Conservation (phyloP, 1,140 invertebrate genomes). For the Bombus picipes region DNA sequence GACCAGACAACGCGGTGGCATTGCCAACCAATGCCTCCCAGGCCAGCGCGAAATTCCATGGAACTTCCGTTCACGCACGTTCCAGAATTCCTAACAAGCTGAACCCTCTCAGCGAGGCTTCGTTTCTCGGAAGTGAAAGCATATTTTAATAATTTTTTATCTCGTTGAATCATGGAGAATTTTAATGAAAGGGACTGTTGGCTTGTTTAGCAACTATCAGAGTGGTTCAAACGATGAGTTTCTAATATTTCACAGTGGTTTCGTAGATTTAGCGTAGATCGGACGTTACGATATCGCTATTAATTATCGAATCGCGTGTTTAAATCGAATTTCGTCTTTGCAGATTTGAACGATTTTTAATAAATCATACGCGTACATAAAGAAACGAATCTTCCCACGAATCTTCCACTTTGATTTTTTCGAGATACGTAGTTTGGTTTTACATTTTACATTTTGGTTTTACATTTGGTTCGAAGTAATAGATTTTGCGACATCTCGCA, state of each 20-base stretch:
- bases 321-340: background rate
- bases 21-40: conserved; percentile 1
- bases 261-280: background rate
- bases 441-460: too few species aligned
- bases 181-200: background rate
- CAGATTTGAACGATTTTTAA: background rate
- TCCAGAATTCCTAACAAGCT: background rate
- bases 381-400: too few species aligned
- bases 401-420: background rate
- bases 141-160: background rate
- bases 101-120: too few species aligned
- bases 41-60: background rate
- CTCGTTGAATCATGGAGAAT: background rate
- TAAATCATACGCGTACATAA: too few species aligned
- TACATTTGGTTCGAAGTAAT: too few species aligned
- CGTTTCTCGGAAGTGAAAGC: background rate
- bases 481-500: too few species aligned
- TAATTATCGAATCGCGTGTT: too few species aligned
- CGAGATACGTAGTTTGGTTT: background rate
- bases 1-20: conserved; percentile 31
- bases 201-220: too few species aligned
- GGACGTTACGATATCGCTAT: background rate
- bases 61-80: background rate
- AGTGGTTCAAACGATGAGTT: too few species aligned
- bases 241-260: background rate